Evolutionary conservation across 1,140 invertebrate species (phyloP).

Genomic region (Mercenaria mercenaria): DNA sequence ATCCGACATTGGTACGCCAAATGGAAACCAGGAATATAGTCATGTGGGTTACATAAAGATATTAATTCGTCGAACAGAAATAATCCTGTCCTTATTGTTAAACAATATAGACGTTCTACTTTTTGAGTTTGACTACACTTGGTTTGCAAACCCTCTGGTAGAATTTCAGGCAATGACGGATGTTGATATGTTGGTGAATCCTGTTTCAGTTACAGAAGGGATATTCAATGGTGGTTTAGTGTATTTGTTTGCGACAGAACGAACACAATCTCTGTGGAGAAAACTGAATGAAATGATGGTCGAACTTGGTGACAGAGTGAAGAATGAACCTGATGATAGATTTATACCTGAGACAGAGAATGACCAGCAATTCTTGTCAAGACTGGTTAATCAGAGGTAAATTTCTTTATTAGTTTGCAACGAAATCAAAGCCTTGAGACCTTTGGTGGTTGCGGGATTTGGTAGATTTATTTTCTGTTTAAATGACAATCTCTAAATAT

Average conservation of each 20-base stretch:
- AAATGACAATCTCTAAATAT: too few relatives aligned
- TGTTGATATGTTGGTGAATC: constrained; percentile 71
- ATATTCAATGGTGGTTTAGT: constrained; percentile 9
- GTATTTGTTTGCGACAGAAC: constrained; percentile 16
- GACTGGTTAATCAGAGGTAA: constrained; percentile 14
- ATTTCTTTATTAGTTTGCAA: not conserved
- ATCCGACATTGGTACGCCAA: not conserved
- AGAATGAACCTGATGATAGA: not conserved
- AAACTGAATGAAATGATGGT: constrained; percentile 3
- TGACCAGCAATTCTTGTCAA: constrained; percentile 36
- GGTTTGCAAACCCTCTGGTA: constrained; percentile 73
- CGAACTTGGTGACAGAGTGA: not conserved
- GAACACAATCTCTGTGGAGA: constrained; percentile 10
- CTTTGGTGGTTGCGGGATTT: too few relatives aligned
- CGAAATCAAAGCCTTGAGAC: too few relatives aligned
- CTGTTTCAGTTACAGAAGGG: constrained; percentile 52
- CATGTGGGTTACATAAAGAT: constrained; percentile 76
- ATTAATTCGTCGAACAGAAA: constrained; percentile 72
- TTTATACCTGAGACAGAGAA: not conserved
- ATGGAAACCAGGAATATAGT: constrained; percentile 73
- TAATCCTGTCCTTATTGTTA: constrained; percentile 67
- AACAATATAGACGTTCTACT: constrained; percentile 71
- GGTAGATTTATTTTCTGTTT: too few relatives aligned
- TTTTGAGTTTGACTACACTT: constrained; percentile 79
- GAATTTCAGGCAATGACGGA: constrained; percentile 22